Evolutionary conservation across 1,140 invertebrate species (phyloP).

Genomic region (Phymastichus coffea): DNA sequence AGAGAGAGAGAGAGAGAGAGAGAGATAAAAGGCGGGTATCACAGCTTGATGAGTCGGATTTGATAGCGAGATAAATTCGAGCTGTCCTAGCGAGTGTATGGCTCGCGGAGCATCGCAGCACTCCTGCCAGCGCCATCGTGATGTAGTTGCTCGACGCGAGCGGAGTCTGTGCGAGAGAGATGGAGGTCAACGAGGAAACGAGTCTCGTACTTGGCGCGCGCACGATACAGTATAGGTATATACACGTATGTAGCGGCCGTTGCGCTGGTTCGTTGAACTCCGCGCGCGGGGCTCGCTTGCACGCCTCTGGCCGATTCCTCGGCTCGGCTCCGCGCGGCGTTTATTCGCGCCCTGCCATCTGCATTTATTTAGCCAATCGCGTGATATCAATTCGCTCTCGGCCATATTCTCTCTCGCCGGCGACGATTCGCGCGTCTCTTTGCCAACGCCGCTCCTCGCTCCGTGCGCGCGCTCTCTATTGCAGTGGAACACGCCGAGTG

Average conservation of each 20-base stretch:
- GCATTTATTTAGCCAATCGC: too few species aligned
- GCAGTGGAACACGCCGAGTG: too few species aligned
- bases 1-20: too few species aligned
- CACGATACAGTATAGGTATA: neutral
- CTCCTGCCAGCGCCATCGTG: neutral
- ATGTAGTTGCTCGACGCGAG: neutral
- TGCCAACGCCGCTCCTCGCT: neutral
- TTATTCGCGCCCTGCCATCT: too few species aligned
- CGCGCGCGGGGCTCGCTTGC: neutral
- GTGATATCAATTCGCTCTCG: neutral
- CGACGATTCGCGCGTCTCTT: too few species aligned
- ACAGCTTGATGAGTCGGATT: too few species aligned
- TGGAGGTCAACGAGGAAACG: conserved; percentile 39
- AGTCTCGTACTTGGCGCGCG: conserved; percentile 22
- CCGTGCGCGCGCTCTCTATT: too few species aligned
- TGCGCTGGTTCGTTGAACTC: conserved; percentile 25
- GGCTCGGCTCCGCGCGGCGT: neutral
- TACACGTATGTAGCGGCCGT: neutral
- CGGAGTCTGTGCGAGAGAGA: conserved; percentile 11
- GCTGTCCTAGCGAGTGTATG: too few species aligned
- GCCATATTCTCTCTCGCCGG: neutral
- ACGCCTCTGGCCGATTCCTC: conserved; percentile 16
- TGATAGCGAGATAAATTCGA: conserved; percentile 5
- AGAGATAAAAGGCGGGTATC: too few species aligned
- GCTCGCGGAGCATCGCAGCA: too few species aligned